A percentile compares a stretch with the other conserved stretches of the same genome.
Conservation (phyloP, 2,113 vertebrate species). For the Leucoraja erinaceus region DNA sequence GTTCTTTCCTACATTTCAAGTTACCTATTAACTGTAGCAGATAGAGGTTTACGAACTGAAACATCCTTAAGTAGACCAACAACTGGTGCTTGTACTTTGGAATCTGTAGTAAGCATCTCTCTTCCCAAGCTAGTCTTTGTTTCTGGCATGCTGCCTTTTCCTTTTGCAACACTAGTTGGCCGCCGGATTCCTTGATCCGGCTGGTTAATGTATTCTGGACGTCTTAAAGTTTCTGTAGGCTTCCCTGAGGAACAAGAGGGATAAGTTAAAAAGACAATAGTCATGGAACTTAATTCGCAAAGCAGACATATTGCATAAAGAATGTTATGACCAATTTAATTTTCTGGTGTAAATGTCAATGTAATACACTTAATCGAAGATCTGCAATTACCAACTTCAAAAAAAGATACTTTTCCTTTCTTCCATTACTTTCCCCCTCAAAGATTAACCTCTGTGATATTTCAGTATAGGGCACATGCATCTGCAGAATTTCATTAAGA, state of each 20-base stretch:
- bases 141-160: conserved; percentile 41
- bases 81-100: conserved; percentile 43
- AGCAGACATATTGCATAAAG: not conserved
- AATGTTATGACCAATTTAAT: not conserved
- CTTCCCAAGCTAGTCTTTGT: conserved; percentile 45
- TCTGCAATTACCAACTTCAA: not conserved
- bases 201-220: conserved; percentile 57
- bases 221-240: conserved; percentile 71
- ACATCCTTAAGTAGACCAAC: conserved; percentile 47
- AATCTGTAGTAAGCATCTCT: conserved; percentile 43
- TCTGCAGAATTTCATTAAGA: not conserved
- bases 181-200: conserved; percentile 48
- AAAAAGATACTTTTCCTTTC: not conserved
- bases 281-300: conserved; percentile 32
- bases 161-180: conserved; percentile 44
- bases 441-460: not conserved
- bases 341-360: not conserved
- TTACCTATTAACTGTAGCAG: conserved; percentile 45
- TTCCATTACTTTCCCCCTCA: not conserved
- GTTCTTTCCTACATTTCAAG: not conserved
- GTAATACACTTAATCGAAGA: not conserved
- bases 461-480: not conserved
- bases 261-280: not conserved
- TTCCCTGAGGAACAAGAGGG: conserved; percentile 54
- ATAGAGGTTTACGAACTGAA: conserved; percentile 51